Conservation (phyloP, 2,888 invertebrate species). For the Hemaris fuciformis region DNA sequence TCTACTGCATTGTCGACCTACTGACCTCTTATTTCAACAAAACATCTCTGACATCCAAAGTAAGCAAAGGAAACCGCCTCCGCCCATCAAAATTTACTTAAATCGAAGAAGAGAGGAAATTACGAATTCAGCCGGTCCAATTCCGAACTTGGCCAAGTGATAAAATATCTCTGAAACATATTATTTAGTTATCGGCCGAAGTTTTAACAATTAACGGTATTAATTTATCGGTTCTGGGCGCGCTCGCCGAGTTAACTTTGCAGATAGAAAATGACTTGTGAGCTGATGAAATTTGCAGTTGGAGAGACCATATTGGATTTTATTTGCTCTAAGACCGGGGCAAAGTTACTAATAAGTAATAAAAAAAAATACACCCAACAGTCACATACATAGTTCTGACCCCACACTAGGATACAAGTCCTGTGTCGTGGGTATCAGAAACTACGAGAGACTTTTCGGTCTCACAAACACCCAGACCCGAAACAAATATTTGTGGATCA, state of each 20-base stretch:
- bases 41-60: neutral
- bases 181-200: neutral
- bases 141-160: neutral
- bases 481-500: too few species aligned
- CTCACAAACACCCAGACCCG: too few species aligned
- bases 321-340: neutral
- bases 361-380: too few species aligned
- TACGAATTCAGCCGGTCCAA: neutral
- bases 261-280: constrained; percentile 9
- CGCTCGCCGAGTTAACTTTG: neutral
- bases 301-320: neutral
- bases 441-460: too few species aligned
- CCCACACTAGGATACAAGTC: too few species aligned
- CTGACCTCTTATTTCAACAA: neutral
- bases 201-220: constrained; percentile 2
- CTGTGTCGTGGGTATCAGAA: too few species aligned
- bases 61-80: neutral
- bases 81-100: neutral
- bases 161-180: neutral
- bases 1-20: too few species aligned
- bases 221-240: neutral
- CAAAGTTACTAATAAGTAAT: too few species aligned
- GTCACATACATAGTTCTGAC: too few species aligned
- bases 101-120: neutral
- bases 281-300: constrained; percentile 10